Percentiles rank a stretch among this genome's conserved stretches.
These are phyloP conservation scores for Buceros bicornis DNA, from an alignment of 2,797 vertebrate genomes.

Conservation along the genomic window DNA sequence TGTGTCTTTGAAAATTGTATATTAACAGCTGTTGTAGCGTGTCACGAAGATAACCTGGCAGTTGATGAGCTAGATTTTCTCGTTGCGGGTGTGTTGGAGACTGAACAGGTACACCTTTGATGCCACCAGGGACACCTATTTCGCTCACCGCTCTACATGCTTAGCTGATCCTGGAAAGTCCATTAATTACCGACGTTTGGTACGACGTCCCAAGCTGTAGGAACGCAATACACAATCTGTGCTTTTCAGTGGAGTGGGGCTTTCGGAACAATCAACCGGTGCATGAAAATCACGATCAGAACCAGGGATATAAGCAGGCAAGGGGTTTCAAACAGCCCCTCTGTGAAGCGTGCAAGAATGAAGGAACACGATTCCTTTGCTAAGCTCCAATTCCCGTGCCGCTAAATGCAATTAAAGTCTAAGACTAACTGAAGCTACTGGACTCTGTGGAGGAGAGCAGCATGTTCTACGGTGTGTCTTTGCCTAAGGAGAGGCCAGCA, in stretches of 20 bases:
- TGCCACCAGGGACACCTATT: background rate
- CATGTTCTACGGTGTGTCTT: background rate
- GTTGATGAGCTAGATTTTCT: background rate
- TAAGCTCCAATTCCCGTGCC: background rate
- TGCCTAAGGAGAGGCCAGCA: background rate
- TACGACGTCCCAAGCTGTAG: background rate
- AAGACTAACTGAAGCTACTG: background rate
- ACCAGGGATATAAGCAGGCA: background rate
- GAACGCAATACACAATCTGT: background rate
- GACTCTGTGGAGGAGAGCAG: background rate
- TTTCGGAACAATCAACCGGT: background rate
- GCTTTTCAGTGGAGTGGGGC: background rate
- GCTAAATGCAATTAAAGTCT: slow-evolving; percentile 8
- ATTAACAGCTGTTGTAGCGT: background rate
- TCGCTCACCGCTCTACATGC: background rate
- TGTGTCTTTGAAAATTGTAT: background rate
- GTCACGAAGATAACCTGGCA: background rate
- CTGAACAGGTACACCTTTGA: background rate
- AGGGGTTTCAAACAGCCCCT: background rate
- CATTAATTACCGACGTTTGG: background rate
- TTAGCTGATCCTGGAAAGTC: background rate
- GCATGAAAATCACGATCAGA: background rate
- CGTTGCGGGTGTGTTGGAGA: background rate
- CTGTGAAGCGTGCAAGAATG: background rate
- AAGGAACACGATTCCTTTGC: background rate